Conservation (phyloP, 2,113 vertebrate genomes). For the Microcebus griseorufus region DNA sequence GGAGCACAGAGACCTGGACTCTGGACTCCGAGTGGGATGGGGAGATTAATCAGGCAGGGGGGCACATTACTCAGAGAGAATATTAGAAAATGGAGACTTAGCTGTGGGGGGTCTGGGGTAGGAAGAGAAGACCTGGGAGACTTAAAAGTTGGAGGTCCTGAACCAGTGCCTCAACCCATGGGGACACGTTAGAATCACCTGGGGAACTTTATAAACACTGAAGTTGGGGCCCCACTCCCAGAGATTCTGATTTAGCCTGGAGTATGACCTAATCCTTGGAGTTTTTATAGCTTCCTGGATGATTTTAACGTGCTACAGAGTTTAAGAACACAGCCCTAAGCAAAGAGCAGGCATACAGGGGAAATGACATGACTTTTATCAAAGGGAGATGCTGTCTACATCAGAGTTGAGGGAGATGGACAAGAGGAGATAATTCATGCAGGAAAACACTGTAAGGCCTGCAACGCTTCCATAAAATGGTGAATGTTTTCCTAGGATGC, state of each 20-base stretch:
- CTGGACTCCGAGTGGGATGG: not conserved
- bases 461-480: not conserved
- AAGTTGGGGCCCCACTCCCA: not conserved
- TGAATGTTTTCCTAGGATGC: not conserved
- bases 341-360: not conserved
- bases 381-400: not conserved
- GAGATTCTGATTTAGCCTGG: slow-evolving; percentile 2
- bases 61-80: not conserved
- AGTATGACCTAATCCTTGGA: not conserved
- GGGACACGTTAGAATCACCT: not conserved
- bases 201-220: not conserved
- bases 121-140: not conserved
- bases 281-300: not conserved
- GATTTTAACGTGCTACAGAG: not conserved
- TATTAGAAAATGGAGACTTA: not conserved
- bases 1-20: not conserved
- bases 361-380: not conserved
- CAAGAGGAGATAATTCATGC: not conserved
- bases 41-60: not conserved
- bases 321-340: not conserved
- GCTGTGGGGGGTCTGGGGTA: not conserved
- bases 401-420: not conserved
- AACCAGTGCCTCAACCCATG: not conserved
- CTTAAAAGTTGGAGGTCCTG: not conserved
- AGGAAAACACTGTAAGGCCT: not conserved